Conservation (phyloP, 2,797 vertebrate species). For the Coranthus polyacanthus region DNA sequence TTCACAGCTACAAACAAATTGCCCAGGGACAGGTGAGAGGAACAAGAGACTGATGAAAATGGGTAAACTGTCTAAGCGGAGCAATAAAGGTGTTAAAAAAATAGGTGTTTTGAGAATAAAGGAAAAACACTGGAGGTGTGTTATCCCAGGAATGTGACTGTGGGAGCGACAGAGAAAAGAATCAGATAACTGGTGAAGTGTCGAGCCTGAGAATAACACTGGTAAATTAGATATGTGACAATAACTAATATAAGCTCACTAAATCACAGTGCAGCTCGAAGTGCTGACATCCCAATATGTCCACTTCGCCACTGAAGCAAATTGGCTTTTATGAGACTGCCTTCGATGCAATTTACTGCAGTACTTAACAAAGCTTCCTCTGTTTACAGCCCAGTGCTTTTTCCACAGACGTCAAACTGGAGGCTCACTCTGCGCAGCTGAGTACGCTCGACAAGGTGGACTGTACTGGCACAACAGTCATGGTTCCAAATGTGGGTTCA, state of each 20-base stretch:
- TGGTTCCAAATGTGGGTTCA: slow-evolving; percentile 5
- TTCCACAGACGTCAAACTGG: slow-evolving; percentile 60
- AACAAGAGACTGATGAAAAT: slow-evolving; percentile 6
- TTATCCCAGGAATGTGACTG: slow-evolving; percentile 31
- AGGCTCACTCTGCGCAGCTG: slow-evolving; percentile 37
- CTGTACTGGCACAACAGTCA: slow-evolving; percentile 22
- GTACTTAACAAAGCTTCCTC: slow-evolving; percentile 80
- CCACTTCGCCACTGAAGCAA: slow-evolving; percentile 69
- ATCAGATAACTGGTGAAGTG: slow-evolving; percentile 37
- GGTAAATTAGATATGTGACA: slow-evolving; percentile 54
- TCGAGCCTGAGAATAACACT: slow-evolving; percentile 33
- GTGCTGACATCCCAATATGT: slow-evolving; percentile 76
- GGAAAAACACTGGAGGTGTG: slow-evolving; percentile 5
- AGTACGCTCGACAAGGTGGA: slow-evolving; percentile 21
- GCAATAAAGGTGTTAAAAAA: slow-evolving; percentile 12
- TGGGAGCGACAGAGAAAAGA: slow-evolving; percentile 15
- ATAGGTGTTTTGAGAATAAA: slow-evolving; percentile 18
- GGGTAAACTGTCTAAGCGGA: slow-evolving; percentile 5
- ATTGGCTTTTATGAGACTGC: slow-evolving; percentile 80
- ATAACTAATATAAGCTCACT: slow-evolving; percentile 59
- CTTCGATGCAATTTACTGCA: slow-evolving; percentile 74
- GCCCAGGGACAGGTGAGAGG: slow-evolving; percentile 45
- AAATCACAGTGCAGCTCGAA: slow-evolving; percentile 68
- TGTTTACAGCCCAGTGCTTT: slow-evolving; percentile 69
- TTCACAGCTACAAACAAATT: slow-evolving; percentile 68